Conservation (phyloP, 2,113 vertebrate species). For the Alethe diademata region DNA sequence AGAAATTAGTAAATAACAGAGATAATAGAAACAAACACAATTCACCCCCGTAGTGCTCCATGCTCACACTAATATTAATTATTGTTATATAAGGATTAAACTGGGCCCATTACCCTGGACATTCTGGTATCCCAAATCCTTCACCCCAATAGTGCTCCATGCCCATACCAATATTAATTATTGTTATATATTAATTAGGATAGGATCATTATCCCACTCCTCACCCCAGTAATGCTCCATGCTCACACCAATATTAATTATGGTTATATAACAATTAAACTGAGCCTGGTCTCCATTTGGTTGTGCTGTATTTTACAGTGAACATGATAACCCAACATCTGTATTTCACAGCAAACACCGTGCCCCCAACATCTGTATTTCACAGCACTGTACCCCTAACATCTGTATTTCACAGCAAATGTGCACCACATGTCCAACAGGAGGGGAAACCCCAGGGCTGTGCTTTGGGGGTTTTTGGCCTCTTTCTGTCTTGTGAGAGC, state of each 20-base stretch:
- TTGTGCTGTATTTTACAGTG: neutral
- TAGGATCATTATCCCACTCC: no score
- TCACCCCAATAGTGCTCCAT: no score
- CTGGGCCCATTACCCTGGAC: no score
- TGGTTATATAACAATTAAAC: no score
- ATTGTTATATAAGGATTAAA: no score
- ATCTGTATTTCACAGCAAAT: neutral
- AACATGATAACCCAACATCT: neutral
- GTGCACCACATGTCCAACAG: rapidly evolving
- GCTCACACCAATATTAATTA: no score
- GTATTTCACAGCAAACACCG: neutral
- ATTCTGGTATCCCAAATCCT: no score
- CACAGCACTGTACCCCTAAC: neutral
- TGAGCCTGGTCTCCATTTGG: neutral
- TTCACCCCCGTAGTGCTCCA: no score
- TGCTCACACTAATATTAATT: no score
- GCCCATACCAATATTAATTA: no score
- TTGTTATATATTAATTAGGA: no score
- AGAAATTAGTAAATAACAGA: neutral
- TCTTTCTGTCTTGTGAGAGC: neutral
- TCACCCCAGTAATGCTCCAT: no score
- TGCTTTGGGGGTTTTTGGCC: rapidly evolving
- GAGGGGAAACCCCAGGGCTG: neutral
- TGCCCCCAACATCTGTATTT: neutral
- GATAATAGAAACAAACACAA: neutral